Evolutionary conservation across 2,888 invertebrate species (phyloP), one percentile per base, ranked within the genome.

Genomic region (Muscina levida): DNA sequence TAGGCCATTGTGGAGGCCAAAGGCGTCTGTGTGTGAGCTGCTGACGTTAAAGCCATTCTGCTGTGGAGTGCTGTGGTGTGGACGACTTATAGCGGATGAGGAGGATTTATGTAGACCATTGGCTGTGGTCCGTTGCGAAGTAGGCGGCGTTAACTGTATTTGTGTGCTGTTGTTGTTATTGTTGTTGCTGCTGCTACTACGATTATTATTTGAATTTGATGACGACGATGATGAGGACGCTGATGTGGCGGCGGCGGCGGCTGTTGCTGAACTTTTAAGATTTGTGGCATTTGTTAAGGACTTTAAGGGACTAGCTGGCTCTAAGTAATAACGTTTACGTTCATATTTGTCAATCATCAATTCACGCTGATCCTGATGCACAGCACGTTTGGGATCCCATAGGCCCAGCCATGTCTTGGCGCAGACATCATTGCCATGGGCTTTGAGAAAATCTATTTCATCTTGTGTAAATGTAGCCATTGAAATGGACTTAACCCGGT

Each of bases 391-490:
- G 51, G 93, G 93, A 90, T 97, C 97, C 92, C 96, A 95, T 67
- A 97, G 92, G 8, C 97, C 98, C 85, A 99, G 92, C 97, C 98
- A 99, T 85, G 97, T 95, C 90, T 95, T 94, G 88, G 95, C 93
- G 91, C 98, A 98, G 88, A 96, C 94, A 92, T 98, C 97, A 91
- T 99, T 99, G 85, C 99, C 98, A 90, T 95, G 94, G 83, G 93
- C 92, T 91, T 95, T 95, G 84, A 99, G 93, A 88, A 96, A 94
- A 88, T 98, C 97, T 88, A 99, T 95, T 92, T 99, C 99, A 86
- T 98, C 98, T 85, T 95, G 94, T 78, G 96, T 97, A 91, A 98
- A 99, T 85, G 97, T 97, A 82, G 98, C 97, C 98, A 99, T 98
- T 44, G 98, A 98, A 87, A 99, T 98, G 70, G 98, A 98, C 92